These are phyloP conservation scores for Zaprionus kolodkinae DNA, from an alignment of 1,140 invertebrate species.

Conservation along the genomic window DNA sequence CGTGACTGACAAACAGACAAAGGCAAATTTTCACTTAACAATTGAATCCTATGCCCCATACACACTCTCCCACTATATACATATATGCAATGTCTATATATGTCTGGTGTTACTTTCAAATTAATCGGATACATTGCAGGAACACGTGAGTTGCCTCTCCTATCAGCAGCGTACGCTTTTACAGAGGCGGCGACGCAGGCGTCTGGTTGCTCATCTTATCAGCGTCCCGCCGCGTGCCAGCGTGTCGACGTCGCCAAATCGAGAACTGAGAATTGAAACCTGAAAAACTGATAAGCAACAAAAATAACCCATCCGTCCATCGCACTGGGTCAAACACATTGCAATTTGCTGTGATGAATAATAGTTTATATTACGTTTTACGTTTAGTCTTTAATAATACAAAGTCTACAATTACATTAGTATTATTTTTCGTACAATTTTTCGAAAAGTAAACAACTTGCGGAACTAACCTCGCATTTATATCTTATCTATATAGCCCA, in stretches of 20 bases:
- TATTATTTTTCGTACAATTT: neutral
- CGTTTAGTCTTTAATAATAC: neutral
- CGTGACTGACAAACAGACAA: conserved; percentile 17
- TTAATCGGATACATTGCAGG: conserved; percentile 54
- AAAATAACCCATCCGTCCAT: neutral
- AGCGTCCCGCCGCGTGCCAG: conserved; percentile 67
- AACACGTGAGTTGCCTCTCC: conserved; percentile 59
- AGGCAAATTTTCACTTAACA: conserved; percentile 8
- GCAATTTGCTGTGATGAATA: conserved; percentile 17
- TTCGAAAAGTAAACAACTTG: neutral
- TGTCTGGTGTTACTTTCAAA: conserved; percentile 12
- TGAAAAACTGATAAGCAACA: conserved; percentile 49
- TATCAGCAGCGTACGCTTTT: conserved; percentile 28
- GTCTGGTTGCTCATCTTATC: conserved; percentile 62
- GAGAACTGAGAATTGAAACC: conserved; percentile 10
- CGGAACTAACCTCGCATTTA: neutral
- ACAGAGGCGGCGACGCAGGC: conserved; percentile 56
- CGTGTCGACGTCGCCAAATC: neutral
- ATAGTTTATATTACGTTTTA: conserved; percentile 1
- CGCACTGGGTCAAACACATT: conserved; percentile 61
- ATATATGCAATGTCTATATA: neutral
- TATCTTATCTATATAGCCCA: conserved; percentile 21
- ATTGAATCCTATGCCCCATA: neutral
- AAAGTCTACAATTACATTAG: no score
- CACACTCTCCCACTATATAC: neutral